Evolutionary conservation across 2,888 invertebrate species (phyloP).

Genomic region (Cantharis flavilabris): DNA sequence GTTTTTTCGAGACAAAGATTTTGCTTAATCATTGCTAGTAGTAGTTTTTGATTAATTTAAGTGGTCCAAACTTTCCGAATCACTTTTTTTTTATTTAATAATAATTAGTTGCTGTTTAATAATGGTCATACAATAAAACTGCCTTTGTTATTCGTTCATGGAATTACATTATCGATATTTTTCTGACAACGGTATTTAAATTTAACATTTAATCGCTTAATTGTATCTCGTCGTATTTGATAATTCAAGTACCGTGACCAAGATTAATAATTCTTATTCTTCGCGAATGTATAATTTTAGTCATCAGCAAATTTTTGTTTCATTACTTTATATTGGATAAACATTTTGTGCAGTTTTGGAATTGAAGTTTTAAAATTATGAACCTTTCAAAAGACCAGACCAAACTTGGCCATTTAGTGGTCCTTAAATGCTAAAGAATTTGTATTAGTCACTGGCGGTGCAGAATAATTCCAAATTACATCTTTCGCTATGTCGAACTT

Average conservation of each 20-base stretch:
- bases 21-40: slow-evolving; percentile 18
- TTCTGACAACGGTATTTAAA: slow-evolving; percentile 2
- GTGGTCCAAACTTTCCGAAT: background rate
- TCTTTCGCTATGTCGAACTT: background rate
- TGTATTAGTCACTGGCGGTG: background rate
- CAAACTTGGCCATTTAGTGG: background rate
- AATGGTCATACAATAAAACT: background rate
- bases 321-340: background rate
- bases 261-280: background rate
- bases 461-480: background rate
- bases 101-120: background rate
- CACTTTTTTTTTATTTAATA: background rate
- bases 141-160: background rate
- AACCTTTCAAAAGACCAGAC: background rate
- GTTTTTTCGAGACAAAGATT: background rate
- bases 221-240: slow-evolving; percentile 6
- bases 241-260: slow-evolving; percentile 1
- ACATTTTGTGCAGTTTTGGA: background rate
- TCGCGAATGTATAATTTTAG: background rate
- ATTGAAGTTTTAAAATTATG: background rate
- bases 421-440: background rate
- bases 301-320: background rate
- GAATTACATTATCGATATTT: slow-evolving; percentile 1
- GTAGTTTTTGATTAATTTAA: slow-evolving; percentile 19
- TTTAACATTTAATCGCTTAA: slow-evolving; percentile 6